A percentile compares a stretch with the other conserved stretches of the same genome.
These are phyloP conservation scores for Lethrus apterus DNA, from an alignment of 1,140 invertebrate species.

Conservation along the genomic window DNA sequence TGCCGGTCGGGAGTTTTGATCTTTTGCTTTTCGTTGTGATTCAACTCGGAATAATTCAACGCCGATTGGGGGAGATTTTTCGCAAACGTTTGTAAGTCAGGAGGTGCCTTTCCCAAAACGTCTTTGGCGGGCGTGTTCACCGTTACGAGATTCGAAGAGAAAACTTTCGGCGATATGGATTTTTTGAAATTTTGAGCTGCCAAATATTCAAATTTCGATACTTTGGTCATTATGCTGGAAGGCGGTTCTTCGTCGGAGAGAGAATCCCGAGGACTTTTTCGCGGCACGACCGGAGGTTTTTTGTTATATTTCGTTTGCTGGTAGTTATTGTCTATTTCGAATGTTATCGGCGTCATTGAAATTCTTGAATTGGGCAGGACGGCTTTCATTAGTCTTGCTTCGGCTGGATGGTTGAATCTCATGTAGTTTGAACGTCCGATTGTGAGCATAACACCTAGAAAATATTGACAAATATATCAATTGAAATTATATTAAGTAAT, in stretches of 20 bases:
- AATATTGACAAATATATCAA: no score
- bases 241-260: constrained; percentile 43
- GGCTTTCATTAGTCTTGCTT: constrained; percentile 76
- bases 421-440: constrained; percentile 82
- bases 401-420: constrained; percentile 83
- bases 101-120: constrained; percentile 55
- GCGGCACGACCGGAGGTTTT: constrained; percentile 47
- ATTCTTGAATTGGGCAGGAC: constrained; percentile 66
- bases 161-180: constrained; percentile 66
- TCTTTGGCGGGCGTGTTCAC: constrained; percentile 73
- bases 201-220: constrained; percentile 54
- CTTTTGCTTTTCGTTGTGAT: constrained; percentile 35
- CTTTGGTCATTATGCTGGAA: constrained; percentile 51
- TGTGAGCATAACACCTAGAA: constrained; percentile 74
- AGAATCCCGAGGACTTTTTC: constrained; percentile 40
- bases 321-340: constrained; percentile 40
- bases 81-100: constrained; percentile 42
- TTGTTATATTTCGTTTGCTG: constrained; percentile 34
- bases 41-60: constrained; percentile 38
- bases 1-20: constrained; percentile 32
- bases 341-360: constrained; percentile 66
- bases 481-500: no score
- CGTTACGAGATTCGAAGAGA: constrained; percentile 64
- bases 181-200: constrained; percentile 44
- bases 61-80: constrained; percentile 39